Evolutionary conservation across 2,113 vertebrate genomes (phyloP).

Genomic region (Urocitellus parryii): DNA sequence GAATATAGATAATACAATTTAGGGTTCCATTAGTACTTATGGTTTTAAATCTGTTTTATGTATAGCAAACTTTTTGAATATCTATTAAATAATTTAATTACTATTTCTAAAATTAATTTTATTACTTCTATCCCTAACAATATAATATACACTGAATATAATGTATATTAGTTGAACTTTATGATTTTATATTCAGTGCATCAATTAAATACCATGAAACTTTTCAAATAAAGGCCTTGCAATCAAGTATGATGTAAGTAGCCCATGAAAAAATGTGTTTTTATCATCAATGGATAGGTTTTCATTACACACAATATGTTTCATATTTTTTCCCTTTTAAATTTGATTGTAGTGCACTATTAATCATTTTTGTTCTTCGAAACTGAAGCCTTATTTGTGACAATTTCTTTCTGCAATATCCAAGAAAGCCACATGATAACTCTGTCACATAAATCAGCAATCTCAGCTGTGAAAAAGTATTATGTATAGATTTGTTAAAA

Average conservation of each 20-base stretch:
- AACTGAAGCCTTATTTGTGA: neutral
- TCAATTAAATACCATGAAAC: neutral
- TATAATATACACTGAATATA: neutral
- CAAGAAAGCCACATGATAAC: neutral
- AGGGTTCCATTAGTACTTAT: neutral
- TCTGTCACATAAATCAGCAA: neutral
- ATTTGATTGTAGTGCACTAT: neutral
- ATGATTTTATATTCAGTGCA: neutral
- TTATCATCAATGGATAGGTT: neutral
- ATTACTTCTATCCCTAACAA: neutral
- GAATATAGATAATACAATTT: neutral
- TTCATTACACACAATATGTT: neutral
- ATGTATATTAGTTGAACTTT: neutral
- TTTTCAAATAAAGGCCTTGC: neutral
- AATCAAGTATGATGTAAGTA: neutral
- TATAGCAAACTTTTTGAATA: neutral
- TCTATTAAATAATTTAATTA: neutral
- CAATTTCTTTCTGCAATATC: neutral
- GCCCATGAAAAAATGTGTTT: neutral
- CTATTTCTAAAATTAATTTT: neutral
- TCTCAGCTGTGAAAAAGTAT: conserved; percentile 11
- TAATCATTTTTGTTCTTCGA: neutral
- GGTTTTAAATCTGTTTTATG: neutral
- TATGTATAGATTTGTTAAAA: conserved; percentile 45
- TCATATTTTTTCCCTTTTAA: neutral